A percentile compares a stretch with the other conserved stretches of the same genome.
Evolutionary conservation across 2,113 vertebrate genomes (phyloP).

Genomic region (Sebastes schlegelii): DNA sequence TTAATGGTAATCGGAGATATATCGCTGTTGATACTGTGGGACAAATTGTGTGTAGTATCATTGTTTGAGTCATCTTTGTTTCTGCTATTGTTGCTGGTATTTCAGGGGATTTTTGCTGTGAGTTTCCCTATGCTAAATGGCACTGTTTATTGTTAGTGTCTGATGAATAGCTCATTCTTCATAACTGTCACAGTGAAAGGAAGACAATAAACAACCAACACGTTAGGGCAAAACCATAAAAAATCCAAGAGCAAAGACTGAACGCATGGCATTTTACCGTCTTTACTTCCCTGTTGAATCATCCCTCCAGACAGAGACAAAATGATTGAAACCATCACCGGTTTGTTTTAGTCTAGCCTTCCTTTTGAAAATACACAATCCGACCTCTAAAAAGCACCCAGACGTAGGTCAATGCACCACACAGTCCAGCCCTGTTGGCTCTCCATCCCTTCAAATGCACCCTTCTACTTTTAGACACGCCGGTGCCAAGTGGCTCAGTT

Average conservation of each 20-base stretch:
- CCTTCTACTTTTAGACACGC: conserved; percentile 58
- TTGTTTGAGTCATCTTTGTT: not conserved
- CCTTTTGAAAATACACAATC: conserved; percentile 71
- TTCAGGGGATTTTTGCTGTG: conserved; percentile 56
- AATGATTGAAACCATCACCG: conserved; percentile 41
- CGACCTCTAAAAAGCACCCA: conserved; percentile 51
- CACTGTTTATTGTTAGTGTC: not conserved
- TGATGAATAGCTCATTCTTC: conserved; percentile 56
- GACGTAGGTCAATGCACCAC: conserved; percentile 27
- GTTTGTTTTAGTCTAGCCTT: conserved; percentile 65
- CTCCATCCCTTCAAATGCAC: conserved; percentile 29
- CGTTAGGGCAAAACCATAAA: conserved; percentile 14
- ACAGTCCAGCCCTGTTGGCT: conserved; percentile 51
- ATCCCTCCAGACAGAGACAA: conserved; percentile 25
- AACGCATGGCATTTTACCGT: conserved; percentile 9
- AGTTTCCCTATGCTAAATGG: conserved; percentile 36
- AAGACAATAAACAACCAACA: conserved; percentile 18
- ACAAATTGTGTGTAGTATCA: not conserved
- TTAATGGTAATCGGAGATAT: conserved; percentile 7
- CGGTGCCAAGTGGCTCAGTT: not conserved
- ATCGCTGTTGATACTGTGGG: not conserved
- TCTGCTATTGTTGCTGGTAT: not conserved
- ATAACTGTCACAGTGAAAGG: not conserved
- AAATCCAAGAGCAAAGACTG: conserved; percentile 3
- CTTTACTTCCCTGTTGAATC: conserved; percentile 58